Percentiles rank a stretch among this genome's conserved stretches.
These are phyloP conservation scores for Drosophila parabipectinata DNA, from an alignment of 1,140 invertebrate genomes.

Conservation along the genomic window DNA sequence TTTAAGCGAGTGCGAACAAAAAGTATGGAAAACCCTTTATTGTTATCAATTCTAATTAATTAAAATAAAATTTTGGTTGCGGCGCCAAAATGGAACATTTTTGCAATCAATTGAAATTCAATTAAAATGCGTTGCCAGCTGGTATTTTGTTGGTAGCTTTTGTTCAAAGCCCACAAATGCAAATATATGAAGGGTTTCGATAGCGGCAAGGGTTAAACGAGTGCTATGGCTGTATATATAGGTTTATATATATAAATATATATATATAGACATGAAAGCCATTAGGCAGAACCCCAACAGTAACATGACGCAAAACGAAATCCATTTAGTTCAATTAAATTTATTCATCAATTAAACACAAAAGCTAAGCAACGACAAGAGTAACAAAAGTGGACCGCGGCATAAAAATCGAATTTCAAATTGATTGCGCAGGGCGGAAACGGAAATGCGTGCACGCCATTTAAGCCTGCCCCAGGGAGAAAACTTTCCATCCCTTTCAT, in stretches of 20 bases:
- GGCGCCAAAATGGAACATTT: constrained; percentile 65
- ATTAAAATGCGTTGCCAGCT: constrained; percentile 73
- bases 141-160: constrained; percentile 14
- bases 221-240: neutral
- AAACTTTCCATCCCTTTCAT: neutral
- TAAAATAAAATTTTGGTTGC: constrained; percentile 73
- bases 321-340: constrained; percentile 81
- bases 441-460: constrained; percentile 67
- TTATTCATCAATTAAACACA: constrained; percentile 80
- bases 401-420: constrained; percentile 62
- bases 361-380: constrained; percentile 58
- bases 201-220: constrained; percentile 36
- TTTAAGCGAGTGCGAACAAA: constrained; percentile 15
- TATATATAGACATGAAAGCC: constrained; percentile 29
- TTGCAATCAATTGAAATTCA: constrained; percentile 82
- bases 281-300: constrained; percentile 39
- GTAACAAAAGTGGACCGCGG: constrained; percentile 17
- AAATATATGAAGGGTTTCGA: constrained; percentile 19
- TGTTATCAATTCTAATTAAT: constrained; percentile 81
- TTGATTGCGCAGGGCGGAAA: constrained; percentile 65
- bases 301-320: constrained; percentile 56
- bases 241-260: neutral
- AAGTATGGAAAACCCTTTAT: constrained; percentile 55
- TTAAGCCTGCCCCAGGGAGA: constrained; percentile 25
- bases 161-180: constrained; percentile 29